Base-by-base conservation (phyloP, 2,113 vertebrate genomes). In the Mystacornis crossleyi region DNA sequence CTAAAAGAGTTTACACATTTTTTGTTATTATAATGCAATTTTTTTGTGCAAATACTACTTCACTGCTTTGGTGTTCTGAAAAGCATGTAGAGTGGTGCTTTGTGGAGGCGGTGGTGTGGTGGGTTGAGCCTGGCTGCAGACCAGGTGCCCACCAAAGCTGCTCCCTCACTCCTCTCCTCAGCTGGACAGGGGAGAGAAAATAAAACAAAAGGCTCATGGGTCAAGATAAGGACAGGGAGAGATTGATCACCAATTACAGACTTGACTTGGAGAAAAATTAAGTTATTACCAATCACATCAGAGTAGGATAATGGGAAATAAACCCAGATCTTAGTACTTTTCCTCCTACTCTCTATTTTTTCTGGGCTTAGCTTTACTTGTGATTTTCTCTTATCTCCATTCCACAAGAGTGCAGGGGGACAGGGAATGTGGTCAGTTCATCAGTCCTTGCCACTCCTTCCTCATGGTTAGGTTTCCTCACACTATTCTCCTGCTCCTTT, bases 21-120 rank as follows among this genome's bases (percentile, higher is more conserved):
- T 84, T 87, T 91, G 90, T 95, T 86, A 51, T 97, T 96, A 43
- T 95, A 91, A 81, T 97, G 31, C 94, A 96, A 87, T 62, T 62
- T 93, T 94, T 93, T 89, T 93, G 97, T 97, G 97, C 97, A 96
- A 96, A 94, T 97, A 96, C 97, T 98, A 97, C 98, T 97, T 94
- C 17, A 19, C 81, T 90, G 60, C 75, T 93, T 85, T 92, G 75
- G 81, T 96, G 95, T 96, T 89, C 96, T 89, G 81, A 82, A 54
- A 93, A 81, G 70, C 70, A 36, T 81, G 66, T 95, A 47, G 95
- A 96, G 89, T 83, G 67, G 81, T 97, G 87, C 87, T 96, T 97
- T 97, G 91, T 96, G 96, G 90, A 94, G 83, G 65, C 5, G 12
- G 62, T 86, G 75, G 28, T 81, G 48, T 70, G 33, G 48, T 69